Conservation (phyloP, 2,113 vertebrate species). For the Sphaerodactylus townsendi region DNA sequence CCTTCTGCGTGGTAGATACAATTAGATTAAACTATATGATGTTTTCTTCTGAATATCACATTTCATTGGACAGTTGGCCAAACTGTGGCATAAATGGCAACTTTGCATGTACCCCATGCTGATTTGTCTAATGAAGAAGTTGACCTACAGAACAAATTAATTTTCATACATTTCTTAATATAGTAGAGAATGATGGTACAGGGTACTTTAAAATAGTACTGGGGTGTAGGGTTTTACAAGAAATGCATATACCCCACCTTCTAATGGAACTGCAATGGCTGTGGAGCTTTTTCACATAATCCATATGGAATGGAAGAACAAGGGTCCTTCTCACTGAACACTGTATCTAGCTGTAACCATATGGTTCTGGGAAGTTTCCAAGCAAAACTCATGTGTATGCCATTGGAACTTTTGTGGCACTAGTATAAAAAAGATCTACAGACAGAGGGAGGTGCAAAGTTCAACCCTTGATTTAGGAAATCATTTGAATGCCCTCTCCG, state of each 20-base stretch:
- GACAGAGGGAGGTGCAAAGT: background rate
- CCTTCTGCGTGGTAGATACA: background rate
- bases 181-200: background rate
- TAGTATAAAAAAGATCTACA: background rate
- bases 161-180: background rate
- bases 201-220: background rate
- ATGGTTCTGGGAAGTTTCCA: background rate
- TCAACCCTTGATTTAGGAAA: background rate
- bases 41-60: background rate
- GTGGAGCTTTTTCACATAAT: background rate
- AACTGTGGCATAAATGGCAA: background rate
- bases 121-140: background rate
- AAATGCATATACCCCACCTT: background rate
- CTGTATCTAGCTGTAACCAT: background rate
- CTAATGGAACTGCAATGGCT: background rate
- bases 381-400: background rate
- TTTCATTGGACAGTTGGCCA: background rate
- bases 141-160: background rate
- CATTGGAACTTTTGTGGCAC: background rate
- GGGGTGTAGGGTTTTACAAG: background rate
- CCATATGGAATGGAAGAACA: background rate
- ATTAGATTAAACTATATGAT: background rate
- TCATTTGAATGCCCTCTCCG: background rate
- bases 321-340: background rate
- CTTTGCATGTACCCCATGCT: background rate